These are phyloP conservation scores for Otis tarda DNA, from an alignment of 2,113 vertebrate genomes.

Conservation along the genomic window DNA sequence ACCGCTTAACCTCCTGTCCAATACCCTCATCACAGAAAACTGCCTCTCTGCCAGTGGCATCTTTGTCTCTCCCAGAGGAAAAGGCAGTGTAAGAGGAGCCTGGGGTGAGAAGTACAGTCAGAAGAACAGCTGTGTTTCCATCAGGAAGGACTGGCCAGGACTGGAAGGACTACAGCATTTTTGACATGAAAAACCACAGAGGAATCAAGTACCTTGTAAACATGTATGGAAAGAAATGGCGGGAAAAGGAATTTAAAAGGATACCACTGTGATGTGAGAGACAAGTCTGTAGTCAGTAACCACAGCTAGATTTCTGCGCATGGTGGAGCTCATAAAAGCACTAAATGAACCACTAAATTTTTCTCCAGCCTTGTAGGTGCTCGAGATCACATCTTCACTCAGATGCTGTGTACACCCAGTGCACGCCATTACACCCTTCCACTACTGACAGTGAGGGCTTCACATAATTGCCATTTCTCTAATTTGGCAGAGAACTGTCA, in stretches of 20 bases:
- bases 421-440: rapidly evolving
- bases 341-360: background rate
- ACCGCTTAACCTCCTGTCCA: background rate
- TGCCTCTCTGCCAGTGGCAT: background rate
- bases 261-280: background rate
- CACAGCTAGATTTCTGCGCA: background rate
- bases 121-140: background rate
- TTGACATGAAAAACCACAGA: background rate
- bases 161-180: background rate
- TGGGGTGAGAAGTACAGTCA: rapidly evolving
- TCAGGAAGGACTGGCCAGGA: background rate
- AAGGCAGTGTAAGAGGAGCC: background rate
- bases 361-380: background rate
- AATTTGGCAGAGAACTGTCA: background rate
- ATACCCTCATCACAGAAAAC: background rate
- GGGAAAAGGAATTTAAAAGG: background rate
- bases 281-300: background rate
- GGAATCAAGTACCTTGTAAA: background rate
- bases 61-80: background rate
- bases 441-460: background rate
- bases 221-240: background rate
- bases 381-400: background rate
- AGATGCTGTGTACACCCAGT: background rate
- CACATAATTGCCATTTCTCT: background rate
- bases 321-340: background rate